Base-by-base conservation (phyloP, 2,113 vertebrate genomes). In the Nansenia antarctica region DNA sequence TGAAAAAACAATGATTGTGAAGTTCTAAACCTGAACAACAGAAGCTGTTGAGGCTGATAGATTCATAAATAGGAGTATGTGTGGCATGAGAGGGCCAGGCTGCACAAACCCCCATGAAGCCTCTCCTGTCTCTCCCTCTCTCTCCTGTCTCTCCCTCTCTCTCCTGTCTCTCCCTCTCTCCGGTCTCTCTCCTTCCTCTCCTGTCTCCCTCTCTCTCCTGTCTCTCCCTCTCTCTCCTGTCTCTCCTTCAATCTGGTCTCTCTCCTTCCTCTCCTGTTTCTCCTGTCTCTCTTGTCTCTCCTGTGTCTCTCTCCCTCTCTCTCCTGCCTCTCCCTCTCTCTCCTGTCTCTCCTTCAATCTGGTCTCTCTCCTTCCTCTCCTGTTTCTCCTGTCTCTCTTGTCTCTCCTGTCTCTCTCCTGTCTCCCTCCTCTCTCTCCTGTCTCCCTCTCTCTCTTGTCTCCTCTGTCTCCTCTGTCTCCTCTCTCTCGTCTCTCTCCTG, bases 281-380 rank as follows among this genome's bases (percentile, higher is more conserved):
- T n/a, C n/a, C n/a, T n/a, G n/a, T n/a, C 26, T 53, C 58, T 9
- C 15, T 12, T 52, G 22, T 35, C 65, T 53, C 15, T 53, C 29
- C 45, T 57, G 62, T 27, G 26, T 54, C 35, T 35, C 35, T 61
- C 67, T 34, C 42, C 42, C 30, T 70, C 62, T 47, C n/a, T n/a
- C n/a, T n/a, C n/a, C n/a, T n/a, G n/a, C n/a, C 26, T 53, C 58
- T 9, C 15, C 12, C 5, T 52, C 29, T 35, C 65, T 53, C 15
- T 53, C 29, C 45, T 57, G 62, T 27, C 32, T 54, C 35, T 35
- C 35, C 55, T n/a, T n/a, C n/a, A n/a, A n/a, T n/a, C n/a, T n/a
- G n/a, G n/a, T n/a, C n/a, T n/a, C 67, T 34, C 42, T 49, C 30
- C 68, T 59, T 47, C n/a, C n/a, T n/a, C n/a, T n/a, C n/a, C n/a